Evolutionary conservation across 2,888 invertebrate species (phyloP).

Genomic region (Plagodis dolabraria): DNA sequence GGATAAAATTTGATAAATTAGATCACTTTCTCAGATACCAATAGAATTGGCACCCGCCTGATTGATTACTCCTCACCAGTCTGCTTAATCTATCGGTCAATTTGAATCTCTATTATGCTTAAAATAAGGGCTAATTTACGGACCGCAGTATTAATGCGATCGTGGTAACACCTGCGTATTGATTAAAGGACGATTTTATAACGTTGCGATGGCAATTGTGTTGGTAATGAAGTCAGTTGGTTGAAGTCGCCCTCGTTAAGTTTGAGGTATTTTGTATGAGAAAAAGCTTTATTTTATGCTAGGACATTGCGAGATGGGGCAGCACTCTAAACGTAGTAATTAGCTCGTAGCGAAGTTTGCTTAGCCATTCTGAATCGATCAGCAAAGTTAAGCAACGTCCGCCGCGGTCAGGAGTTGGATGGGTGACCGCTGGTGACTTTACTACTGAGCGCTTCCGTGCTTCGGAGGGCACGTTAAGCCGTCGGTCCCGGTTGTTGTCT

Average conservation of each 20-base stretch:
- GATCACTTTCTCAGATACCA: constrained; percentile 53
- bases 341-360: too few species aligned
- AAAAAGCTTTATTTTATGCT: too few species aligned
- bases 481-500: too few species aligned
- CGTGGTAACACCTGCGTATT: constrained; percentile 42
- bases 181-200: constrained; percentile 40
- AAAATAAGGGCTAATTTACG: constrained; percentile 13
- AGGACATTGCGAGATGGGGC: background rate
- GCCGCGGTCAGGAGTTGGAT: too few species aligned
- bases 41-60: constrained; percentile 50
- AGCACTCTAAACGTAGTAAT: constrained; percentile 21
- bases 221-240: constrained; percentile 14
- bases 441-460: too few species aligned
- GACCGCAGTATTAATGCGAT: constrained; percentile 1
- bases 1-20: constrained; percentile 62
- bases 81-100: constrained; percentile 25
- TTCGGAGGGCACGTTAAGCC: too few species aligned
- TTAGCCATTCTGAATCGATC: too few species aligned
- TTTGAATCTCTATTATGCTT: constrained; percentile 32
- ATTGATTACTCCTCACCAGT: constrained; percentile 48
- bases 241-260: constrained; percentile 6
- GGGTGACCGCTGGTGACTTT: too few species aligned
- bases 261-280: background rate
- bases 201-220: constrained; percentile 30
- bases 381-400: too few species aligned